Conservation (phyloP, 1,140 invertebrate genomes). For the Theocolax elegans region DNA sequence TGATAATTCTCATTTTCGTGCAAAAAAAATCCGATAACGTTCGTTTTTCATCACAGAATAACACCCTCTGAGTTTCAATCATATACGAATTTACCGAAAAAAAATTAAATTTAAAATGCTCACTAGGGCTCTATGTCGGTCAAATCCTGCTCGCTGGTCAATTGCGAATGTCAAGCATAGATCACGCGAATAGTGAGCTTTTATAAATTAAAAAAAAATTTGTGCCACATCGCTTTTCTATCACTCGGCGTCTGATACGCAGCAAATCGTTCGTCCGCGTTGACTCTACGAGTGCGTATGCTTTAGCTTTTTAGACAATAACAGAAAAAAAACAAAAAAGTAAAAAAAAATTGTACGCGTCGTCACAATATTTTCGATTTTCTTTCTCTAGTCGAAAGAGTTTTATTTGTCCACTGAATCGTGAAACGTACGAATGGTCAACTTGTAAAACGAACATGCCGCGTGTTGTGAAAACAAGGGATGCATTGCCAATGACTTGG, state of each 20-base stretch:
- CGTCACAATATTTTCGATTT: neutral
- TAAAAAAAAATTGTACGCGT: neutral
- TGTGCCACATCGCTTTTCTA: neutral
- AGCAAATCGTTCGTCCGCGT: neutral
- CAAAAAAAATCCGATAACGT: no score
- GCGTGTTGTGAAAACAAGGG: neutral
- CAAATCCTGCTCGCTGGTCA: neutral
- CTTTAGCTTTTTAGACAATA: neutral
- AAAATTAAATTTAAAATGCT: neutral
- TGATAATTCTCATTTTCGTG: no score
- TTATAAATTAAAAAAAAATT: conserved; percentile 7
- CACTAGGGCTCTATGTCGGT: neutral
- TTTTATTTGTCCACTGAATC: conserved; percentile 9
- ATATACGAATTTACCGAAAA: neutral
- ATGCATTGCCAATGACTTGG: neutral
- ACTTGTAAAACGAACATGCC: neutral
- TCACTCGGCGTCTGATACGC: neutral
- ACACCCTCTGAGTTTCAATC: neutral
- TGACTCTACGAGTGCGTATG: neutral
- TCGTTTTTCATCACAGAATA: no score
- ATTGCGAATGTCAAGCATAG: neutral
- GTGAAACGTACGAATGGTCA: neutral
- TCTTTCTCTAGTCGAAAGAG: neutral
- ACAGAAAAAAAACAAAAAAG: neutral
- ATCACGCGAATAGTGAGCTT: neutral